Base-by-base conservation (phyloP, 2,113 vertebrate species). In the Serilophus lunatus region DNA sequence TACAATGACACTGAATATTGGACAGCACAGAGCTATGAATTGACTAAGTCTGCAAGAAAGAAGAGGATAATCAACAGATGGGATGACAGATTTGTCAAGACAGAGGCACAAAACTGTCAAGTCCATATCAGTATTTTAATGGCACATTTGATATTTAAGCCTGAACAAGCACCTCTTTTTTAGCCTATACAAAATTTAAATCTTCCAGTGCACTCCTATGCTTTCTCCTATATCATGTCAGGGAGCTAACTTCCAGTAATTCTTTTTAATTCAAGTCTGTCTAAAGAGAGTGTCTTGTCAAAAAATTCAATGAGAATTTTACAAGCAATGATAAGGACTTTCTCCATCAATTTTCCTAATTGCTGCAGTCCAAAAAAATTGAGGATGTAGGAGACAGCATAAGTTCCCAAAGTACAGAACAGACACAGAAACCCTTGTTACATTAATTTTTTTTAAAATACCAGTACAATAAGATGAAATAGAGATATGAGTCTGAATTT, bases 141-240 rank as follows among this genome's bases (percentile, higher is more conserved):
- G 78, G 40, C 68, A 25, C 35, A 36, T 40, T 60, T 92, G 45
- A 13, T 83, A 60, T 28, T 82, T 71, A 72, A 72, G 40, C 15
- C 38, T 31, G 35, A 77, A 42, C 33, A 64, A 77, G 14, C 47
- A 60, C 25, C 38, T 78, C 40, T 47, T 35, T 71, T 26, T 72
- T 78, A 78, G 38, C 72, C 25, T 16, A 9, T 66, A 29, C n/a
- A 51, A 18, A 47, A 40, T 12, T 51, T n/a, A 51, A 57, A 59
- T 64, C 8, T 70, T 59, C 18, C 42, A 31, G 20, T 24, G 50
- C 12, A 47, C n/a, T 51, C 64, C 33, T 51, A 3, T 76, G 44
- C 57, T 18, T 29, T 57, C 25, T 17, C 12, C 25, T 88, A 0
- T 53, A 24, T 66, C 31, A 36, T 0, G 0, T 28, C 38, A 72